Evolutionary conservation across 2,797 vertebrate genomes (phyloP).

Genomic region (Molossus molossus): DNA sequence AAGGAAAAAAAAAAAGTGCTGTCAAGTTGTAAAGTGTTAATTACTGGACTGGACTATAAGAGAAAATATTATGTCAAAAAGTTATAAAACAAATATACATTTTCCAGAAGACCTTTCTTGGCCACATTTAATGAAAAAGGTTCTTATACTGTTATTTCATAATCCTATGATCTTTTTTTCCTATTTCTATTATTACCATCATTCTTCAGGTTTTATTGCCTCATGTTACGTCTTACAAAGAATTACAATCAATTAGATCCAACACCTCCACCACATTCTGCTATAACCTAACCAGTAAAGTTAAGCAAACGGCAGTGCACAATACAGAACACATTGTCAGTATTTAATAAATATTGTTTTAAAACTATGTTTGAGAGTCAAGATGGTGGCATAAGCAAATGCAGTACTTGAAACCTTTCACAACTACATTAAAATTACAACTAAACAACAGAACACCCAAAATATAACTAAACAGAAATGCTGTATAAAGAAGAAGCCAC

Average conservation of each 20-base stretch:
- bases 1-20: background rate
- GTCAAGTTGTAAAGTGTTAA: background rate
- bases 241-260: background rate
- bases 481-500: background rate
- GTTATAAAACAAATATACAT: slow-evolving; percentile 9
- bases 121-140: background rate
- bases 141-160: background rate
- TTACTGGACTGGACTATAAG: background rate
- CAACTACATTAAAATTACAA: background rate
- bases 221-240: background rate
- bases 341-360: background rate
- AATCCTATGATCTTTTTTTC: background rate
- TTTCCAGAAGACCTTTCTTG: background rate
- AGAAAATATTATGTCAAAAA: background rate
- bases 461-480: background rate
- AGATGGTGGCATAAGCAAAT: background rate
- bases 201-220: background rate
- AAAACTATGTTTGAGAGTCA: background rate
- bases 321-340: background rate
- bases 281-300: background rate
- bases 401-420: background rate
- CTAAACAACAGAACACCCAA: background rate
- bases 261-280: background rate
- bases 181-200: background rate
- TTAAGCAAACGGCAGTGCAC: background rate